Evolutionary conservation across 37 sponge, comb jelly and placozoan species (phyloP).

Genomic region (Diacarnus erythraeanus): DNA sequence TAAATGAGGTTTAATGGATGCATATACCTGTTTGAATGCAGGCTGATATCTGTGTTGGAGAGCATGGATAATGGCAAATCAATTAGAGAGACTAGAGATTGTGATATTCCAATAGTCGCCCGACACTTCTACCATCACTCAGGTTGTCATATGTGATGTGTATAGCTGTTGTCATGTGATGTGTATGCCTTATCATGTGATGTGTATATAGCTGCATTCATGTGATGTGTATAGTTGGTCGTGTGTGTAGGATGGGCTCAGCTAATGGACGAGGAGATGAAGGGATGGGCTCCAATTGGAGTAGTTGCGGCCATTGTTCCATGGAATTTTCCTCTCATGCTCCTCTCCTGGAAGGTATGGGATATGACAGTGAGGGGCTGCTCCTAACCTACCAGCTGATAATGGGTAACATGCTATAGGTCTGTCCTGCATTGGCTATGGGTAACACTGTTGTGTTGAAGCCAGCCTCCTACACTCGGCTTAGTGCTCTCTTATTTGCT

Average conservation of each 20-base stretch:
- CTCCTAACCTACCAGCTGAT: not conserved
- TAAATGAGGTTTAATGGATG: too few species aligned
- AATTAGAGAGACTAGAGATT: conserved; percentile 89
- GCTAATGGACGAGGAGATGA: conserved; percentile 87
- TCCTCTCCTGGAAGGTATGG: conserved; percentile 90
- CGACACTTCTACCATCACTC: conserved; percentile 93
- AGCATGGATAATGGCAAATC: conserved; percentile 95
- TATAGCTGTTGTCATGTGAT: not conserved
- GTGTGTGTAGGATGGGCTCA: conserved; percentile 87
- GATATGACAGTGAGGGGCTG: not conserved
- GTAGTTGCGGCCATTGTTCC: conserved; percentile 96
- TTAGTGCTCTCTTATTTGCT: conserved; percentile 95
- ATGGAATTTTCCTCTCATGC: conserved; percentile 97
- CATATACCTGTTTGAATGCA: conserved; percentile 14
- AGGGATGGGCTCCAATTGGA: conserved; percentile 88
- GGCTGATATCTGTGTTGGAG: conserved; percentile 88
- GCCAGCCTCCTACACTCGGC: conserved; percentile 92
- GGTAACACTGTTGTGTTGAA: conserved; percentile 96
- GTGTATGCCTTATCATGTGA: not conserved
- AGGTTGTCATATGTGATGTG: conserved; percentile 44
- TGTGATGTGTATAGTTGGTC: not conserved
- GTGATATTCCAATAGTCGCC: conserved; percentile 87
- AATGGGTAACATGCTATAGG: conserved; percentile 27
- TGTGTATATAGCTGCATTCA: too few species aligned
- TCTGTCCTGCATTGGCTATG: conserved; percentile 98